Percentiles rank a stretch among this genome's conserved stretches.
Evolutionary conservation across 53 echinoderm and acorn worm species (phyloP).

Genomic region (Antedon mediterranea): DNA sequence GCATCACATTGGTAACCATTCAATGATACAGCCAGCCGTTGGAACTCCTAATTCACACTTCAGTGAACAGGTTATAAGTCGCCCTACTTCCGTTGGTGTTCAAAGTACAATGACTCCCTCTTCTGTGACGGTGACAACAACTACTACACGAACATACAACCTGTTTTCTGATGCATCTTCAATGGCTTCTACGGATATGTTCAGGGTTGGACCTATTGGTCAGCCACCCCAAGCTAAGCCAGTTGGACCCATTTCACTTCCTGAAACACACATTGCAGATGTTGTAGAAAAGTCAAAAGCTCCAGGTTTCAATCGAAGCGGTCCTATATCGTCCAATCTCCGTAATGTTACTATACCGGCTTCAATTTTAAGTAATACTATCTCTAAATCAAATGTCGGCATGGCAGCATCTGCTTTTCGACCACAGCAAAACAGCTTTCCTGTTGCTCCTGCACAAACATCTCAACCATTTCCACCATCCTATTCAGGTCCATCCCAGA

Average conservation of each 20-base stretch:
- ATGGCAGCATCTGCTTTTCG: not conserved
- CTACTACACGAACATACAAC: not conserved
- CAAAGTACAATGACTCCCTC: not conserved
- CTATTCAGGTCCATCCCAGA: conserved; percentile 3
- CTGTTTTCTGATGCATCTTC: not conserved
- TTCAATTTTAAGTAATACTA: conserved; percentile 10
- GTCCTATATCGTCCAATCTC: conserved; percentile 7
- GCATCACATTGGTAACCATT: conserved; percentile 1
- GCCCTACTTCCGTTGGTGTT: not conserved
- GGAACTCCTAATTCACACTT: conserved; percentile 25
- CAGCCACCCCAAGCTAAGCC: conserved; percentile 17
- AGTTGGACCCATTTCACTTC: conserved; percentile 17
- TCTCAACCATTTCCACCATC: conserved; percentile 1
- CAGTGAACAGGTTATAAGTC: not conserved
- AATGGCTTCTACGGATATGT: not conserved
- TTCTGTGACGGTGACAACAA: not conserved
- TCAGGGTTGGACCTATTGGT: not conserved
- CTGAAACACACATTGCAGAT: not conserved
- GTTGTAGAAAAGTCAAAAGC: conserved; percentile 69
- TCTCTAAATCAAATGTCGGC: not conserved
- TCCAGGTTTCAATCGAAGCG: conserved; percentile 67
- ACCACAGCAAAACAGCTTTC: conserved; percentile 36
- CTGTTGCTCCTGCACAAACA: conserved; percentile 8
- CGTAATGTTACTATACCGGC: conserved; percentile 4
- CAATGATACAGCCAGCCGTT: conserved; percentile 28